Percentiles rank a stretch among this genome's conserved stretches.
These are phyloP conservation scores for Pimephales promelas DNA, from an alignment of 2,113 vertebrate species.

Conservation along the genomic window DNA sequence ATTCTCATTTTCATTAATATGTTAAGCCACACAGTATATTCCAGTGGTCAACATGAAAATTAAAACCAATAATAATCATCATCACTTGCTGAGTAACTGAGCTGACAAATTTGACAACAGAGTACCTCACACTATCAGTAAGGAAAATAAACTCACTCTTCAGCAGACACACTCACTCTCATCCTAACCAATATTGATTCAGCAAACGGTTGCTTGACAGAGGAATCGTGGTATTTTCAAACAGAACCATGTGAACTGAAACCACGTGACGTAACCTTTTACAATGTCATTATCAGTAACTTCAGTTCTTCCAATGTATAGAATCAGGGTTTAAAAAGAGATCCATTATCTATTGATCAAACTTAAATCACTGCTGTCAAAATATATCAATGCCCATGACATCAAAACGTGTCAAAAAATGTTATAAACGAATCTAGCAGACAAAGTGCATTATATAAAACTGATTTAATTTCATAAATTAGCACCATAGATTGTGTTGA, in stretches of 20 bases:
- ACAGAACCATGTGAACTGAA: background rate
- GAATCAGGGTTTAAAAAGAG: background rate
- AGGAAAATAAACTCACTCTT: slow-evolving; percentile 27
- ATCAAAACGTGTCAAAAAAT: background rate
- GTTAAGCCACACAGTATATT: background rate
- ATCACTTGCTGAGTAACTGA: background rate
- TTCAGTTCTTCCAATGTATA: background rate
- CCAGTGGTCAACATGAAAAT: background rate
- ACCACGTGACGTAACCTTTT: background rate
- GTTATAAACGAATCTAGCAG: background rate
- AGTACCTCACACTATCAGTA: background rate
- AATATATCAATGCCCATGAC: background rate
- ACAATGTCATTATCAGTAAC: background rate
- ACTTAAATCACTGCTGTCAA: background rate
- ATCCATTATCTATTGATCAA: background rate
- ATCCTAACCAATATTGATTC: slow-evolving; percentile 16
- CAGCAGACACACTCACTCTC: background rate
- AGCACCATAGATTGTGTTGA: background rate
- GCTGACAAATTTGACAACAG: background rate
- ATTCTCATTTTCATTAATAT: no score
- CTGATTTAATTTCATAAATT: background rate
- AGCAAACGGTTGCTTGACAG: background rate
- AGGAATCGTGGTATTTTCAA: slow-evolving; percentile 4
- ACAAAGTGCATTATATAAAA: background rate
- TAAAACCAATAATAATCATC: background rate